phyloP scores from a whole-genome alignment of 2,888 invertebrate species.

The Amphipyra berbera region DNA sequence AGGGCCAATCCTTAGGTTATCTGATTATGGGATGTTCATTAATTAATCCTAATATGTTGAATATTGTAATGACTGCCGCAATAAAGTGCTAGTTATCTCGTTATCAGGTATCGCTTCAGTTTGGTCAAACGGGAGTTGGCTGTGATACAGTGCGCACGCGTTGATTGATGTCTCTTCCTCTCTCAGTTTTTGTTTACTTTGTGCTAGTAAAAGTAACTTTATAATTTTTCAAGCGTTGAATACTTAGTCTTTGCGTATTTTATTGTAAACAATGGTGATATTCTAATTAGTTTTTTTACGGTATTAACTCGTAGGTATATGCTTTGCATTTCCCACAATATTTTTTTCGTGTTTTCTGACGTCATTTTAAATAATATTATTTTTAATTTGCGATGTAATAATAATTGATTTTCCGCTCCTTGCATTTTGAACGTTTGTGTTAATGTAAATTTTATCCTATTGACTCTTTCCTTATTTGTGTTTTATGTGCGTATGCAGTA shows the following conservation, averaged over 20 bases:
- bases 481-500: slow-evolving; percentile 19
- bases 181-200: slow-evolving; percentile 28
- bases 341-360: neutral
- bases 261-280: neutral
- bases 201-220: slow-evolving; percentile 28
- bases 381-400: neutral
- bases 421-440: neutral
- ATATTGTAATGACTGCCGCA: slow-evolving; percentile 34
- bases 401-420: slow-evolving; percentile 5
- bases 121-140: slow-evolving; percentile 62
- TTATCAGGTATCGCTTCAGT: slow-evolving; percentile 63
- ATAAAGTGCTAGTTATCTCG: slow-evolving; percentile 44
- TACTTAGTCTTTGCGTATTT: slow-evolving; percentile 4
- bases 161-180: slow-evolving; percentile 30
- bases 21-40: slow-evolving; percentile 67
- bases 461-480: slow-evolving; percentile 34
- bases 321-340: neutral
- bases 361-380: neutral
- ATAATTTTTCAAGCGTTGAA: slow-evolving; percentile 5
- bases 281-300: slow-evolving; percentile 3
- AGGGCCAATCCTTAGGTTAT: slow-evolving; percentile 78
- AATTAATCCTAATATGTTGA: slow-evolving; percentile 72
- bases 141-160: slow-evolving; percentile 60
- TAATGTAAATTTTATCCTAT: slow-evolving; percentile 15
- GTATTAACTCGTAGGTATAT: neutral